These are phyloP conservation scores for Coregonus clupeaformis DNA, from an alignment of 2,113 vertebrate species.

Conservation along the genomic window DNA sequence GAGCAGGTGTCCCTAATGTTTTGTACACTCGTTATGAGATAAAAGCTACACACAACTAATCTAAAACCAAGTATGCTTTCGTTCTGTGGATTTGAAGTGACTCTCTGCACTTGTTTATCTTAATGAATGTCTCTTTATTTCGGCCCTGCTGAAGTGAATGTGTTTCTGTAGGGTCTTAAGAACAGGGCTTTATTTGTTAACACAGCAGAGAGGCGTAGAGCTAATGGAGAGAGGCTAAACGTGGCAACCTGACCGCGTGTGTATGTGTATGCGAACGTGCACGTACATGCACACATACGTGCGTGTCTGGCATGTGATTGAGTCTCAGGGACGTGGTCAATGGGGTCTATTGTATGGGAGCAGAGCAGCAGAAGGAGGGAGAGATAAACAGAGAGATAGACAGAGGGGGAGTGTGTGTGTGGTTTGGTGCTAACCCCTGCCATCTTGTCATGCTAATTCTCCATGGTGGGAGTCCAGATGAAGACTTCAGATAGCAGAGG, in stretches of 20 bases:
- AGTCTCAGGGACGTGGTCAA: constrained; percentile 23
- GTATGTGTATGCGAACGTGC: constrained; percentile 14
- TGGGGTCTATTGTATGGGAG: constrained; percentile 21
- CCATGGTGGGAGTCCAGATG: constrained; percentile 58
- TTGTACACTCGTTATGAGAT: background rate
- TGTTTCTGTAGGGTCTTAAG: background rate
- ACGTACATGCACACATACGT: background rate
- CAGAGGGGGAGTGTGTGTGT: background rate
- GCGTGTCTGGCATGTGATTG: constrained; percentile 13
- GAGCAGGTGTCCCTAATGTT: too few relatives aligned
- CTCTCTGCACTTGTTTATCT: background rate
- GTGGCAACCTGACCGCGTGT: constrained; percentile 6
- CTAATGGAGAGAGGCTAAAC: background rate
- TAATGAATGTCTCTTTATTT: background rate
- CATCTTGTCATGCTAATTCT: constrained; percentile 56
- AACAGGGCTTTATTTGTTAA: too few relatives aligned
- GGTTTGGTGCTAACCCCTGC: constrained; percentile 40
- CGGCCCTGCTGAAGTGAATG: background rate
- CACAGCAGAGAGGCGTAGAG: background rate
- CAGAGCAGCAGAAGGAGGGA: background rate
- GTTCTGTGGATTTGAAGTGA: background rate
- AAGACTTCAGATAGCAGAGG: constrained; percentile 42
- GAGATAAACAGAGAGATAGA: too few relatives aligned
- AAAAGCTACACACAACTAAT: constrained; percentile 10
- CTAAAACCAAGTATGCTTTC: background rate